Base-by-base conservation (phyloP, 2,113 vertebrate species). In the Rhadina sibilatrix region DNA sequence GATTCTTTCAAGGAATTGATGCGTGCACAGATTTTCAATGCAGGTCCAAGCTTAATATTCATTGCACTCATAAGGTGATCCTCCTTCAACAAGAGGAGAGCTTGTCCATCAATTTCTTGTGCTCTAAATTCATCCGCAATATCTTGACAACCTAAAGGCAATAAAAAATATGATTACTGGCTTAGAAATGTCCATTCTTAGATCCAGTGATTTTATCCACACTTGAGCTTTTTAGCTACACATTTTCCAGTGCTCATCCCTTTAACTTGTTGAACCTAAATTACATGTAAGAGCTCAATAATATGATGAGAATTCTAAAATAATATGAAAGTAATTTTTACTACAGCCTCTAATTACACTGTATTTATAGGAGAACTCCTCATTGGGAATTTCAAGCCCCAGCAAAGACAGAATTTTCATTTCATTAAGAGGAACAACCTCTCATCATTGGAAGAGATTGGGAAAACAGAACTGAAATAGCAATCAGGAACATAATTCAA, bases 31-130 rank as follows among this genome's bases (percentile, higher is more conserved):
- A 99, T 99, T 98, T 99, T 99, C 61, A 99, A 97, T 5, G 99
- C 99, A 9, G 99, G 99, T 33, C 99, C 99, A 87, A 99, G 98
- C 97, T 99, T 99, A 97, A 99, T 99, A 98, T 99, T 99, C 99
- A 99, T 99, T 97, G 99, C 99, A 97, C 98, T 99, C 99, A 99
- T 99, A 78, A 99, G 98, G 87, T 99, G 99, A 97, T 99, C 99
- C 97, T 99, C 99, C 60, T 99, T 99, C 84, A 99, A 97, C 80
- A 99, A 98, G 79, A 99, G 99, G 96, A 99, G 98, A 77, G 99
- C 99, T 95, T 99, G 99, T 72, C 99, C 99, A 95, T 99, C 99
- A 66, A 99, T 99, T 98, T 99, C 99, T 97, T 99, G 99, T 94
- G 98, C 97, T 96, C 99, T 98, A 97, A 99, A 99, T 33, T 99